These are phyloP conservation scores for Acanthochromis polyacanthus DNA, from an alignment of 2,113 vertebrate genomes.

Conservation along the genomic window DNA sequence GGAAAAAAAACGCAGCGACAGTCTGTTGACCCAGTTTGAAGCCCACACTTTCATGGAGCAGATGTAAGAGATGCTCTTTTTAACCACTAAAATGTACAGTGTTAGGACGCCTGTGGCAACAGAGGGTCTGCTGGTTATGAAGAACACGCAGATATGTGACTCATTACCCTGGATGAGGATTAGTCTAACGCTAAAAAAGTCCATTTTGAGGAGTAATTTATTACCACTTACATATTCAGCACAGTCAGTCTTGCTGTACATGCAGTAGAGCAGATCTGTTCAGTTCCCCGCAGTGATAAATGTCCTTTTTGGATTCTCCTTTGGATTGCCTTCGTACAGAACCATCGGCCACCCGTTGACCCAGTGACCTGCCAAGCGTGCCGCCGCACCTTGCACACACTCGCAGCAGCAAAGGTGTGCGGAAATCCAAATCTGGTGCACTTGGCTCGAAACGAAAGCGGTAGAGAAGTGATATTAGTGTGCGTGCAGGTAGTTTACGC, in stretches of 20 bases:
- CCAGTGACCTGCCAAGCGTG: conserved; percentile 60
- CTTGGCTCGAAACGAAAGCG: conserved; percentile 29
- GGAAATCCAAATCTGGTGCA: conserved; percentile 18
- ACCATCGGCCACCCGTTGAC: conserved; percentile 41
- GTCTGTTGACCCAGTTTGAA: conserved; percentile 73
- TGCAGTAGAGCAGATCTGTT: conserved; percentile 66
- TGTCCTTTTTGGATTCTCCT: conserved; percentile 69
- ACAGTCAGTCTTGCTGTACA: conserved; percentile 53
- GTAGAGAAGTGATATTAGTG: conserved; percentile 26
- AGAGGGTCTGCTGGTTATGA: conserved; percentile 40
- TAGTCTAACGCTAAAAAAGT: conserved; percentile 46
- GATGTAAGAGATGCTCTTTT: conserved; percentile 62
- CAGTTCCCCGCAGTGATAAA: conserved; percentile 74
- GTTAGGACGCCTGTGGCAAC: conserved; percentile 40
- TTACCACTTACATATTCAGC: conserved; percentile 62
- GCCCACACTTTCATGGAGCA: conserved; percentile 39
- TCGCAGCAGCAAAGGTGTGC: conserved; percentile 17
- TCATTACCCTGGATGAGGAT: conserved; percentile 44
- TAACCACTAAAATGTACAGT: conserved; percentile 45
- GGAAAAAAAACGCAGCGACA: conserved; percentile 36
- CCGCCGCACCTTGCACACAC: conserved; percentile 41
- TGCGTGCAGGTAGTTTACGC: conserved; percentile 58
- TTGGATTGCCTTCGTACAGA: conserved; percentile 61
- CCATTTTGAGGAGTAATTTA: conserved; percentile 64
- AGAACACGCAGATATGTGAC: conserved; percentile 51